Evolutionary conservation across 2,888 invertebrate species (phyloP), one percentile per base, ranked within the genome.

Genomic region (Latrodectus hesperus): DNA sequence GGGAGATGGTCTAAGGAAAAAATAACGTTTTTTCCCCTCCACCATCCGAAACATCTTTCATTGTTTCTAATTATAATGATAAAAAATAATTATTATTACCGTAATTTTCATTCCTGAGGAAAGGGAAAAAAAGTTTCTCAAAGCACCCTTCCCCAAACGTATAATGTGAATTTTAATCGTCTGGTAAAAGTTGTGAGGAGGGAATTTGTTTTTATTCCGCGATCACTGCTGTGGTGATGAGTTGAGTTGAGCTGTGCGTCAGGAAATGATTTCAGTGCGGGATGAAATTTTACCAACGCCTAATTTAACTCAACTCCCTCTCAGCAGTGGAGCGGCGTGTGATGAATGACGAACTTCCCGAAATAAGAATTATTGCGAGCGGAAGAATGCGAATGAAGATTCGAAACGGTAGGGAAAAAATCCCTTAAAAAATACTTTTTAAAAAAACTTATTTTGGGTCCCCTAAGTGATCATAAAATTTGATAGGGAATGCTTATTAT

Each of bases 31-130:
- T 55, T 55, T 53, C 49, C 49, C 51, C 17, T 64, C 9, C 52
- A 26, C n/a, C 65, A 52, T 55, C 71, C 72, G 60, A 65, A 65
- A 75, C 84, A 70, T 76, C 76, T 72, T 55, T 75, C 86, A 87
- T 81, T 87, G 86, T 87, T 87, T 87, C 86, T 87, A 87, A 87
- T 87, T 87, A 87, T 81, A 87, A 87, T 87, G 81, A 75, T 87
- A 87, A 87, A 87, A 87, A 87, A 87, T 87, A 87, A 87, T 87
- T 87, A 87, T 87, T 87, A 87, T 87, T 87, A 81, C 86, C 76
- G 76, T 87, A 87, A 87, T 87, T 87, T 87, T 87, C 81, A 87
- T 81, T 87, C 81, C 71, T 70, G 55, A 38, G 72, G 67, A 52
- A 55, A 71, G 5, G 26, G 16, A 74, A 65, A 80, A 81, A 73